Percentiles rank a stretch among this genome's conserved stretches.
Evolutionary conservation across 2,113 vertebrate genomes (phyloP).

Genomic region (Oostethus manadensis): DNA sequence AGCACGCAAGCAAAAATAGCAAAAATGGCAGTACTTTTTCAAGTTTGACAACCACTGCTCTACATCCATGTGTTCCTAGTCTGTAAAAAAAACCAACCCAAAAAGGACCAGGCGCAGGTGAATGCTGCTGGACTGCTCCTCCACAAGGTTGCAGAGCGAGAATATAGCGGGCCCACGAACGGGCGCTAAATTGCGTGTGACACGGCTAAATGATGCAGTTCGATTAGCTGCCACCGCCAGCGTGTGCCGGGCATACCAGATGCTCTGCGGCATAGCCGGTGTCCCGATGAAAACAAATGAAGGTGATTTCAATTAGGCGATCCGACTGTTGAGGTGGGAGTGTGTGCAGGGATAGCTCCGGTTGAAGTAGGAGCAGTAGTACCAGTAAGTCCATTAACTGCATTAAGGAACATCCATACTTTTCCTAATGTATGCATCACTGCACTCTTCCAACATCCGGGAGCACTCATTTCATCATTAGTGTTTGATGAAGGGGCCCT

Average conservation of each 20-base stretch:
- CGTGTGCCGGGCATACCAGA: conserved; percentile 35
- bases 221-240: conserved; percentile 52
- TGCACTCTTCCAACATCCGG: conserved; percentile 7
- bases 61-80: no score
- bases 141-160: not conserved
- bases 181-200: conserved; percentile 38
- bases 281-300: conserved; percentile 47
- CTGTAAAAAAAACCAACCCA: no score
- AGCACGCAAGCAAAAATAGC: no score
- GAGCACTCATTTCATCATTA: conserved; percentile 8
- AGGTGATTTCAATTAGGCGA: conserved; percentile 46
- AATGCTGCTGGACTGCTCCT: not conserved
- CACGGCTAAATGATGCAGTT: conserved; percentile 30
- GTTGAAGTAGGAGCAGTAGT: not conserved
- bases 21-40: no score
- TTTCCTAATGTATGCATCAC: not conserved
- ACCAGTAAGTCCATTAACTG: conserved; percentile 21
- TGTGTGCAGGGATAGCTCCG: not conserved
- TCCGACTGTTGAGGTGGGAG: not conserved
- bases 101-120: not conserved
- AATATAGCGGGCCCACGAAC: not conserved
- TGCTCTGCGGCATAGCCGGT: conserved; percentile 42
- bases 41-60: no score
- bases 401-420: conserved; percentile 7
- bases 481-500: conserved; percentile 12